Evolutionary conservation across 2,888 invertebrate genomes (phyloP).

Genomic region (Clivina fossor): DNA sequence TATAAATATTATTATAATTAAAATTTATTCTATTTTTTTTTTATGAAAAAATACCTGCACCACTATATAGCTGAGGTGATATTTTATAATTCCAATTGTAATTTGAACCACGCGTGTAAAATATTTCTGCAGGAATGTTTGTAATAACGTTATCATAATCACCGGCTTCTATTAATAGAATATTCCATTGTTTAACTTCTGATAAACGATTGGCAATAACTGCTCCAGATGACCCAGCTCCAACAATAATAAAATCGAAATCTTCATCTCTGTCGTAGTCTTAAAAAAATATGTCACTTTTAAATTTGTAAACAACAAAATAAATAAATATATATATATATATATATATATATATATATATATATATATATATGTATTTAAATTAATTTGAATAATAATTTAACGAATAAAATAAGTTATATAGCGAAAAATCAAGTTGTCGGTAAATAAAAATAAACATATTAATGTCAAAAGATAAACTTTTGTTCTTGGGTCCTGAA

Average conservation of each 20-base stretch:
- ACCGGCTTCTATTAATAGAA: constrained; percentile 25
- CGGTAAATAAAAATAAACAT: too few relatives aligned
- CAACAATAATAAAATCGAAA: constrained; percentile 26
- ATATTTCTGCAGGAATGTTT: constrained; percentile 17
- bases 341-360: too few relatives aligned
- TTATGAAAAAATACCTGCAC: not conserved
- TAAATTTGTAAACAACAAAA: too few relatives aligned
- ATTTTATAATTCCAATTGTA: constrained; percentile 27
- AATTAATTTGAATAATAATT: too few relatives aligned
- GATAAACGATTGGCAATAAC: constrained; percentile 21
- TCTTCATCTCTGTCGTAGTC: constrained; percentile 14
- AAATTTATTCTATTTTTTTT: not conserved
- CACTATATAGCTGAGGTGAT: constrained; percentile 6
- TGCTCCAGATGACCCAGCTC: constrained; percentile 20
- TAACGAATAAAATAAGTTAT: too few relatives aligned
- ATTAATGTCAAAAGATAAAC: too few relatives aligned
- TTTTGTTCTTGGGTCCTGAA: too few relatives aligned
- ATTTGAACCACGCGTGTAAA: constrained; percentile 10
- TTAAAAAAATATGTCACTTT: too few relatives aligned
- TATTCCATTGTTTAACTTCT: constrained; percentile 15
- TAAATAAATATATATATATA: too few relatives aligned
- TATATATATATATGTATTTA: too few relatives aligned
- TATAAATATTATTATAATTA: not conserved
- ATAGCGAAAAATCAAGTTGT: too few relatives aligned
- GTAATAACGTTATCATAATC: constrained; percentile 13